Evolutionary conservation across 2,888 invertebrate genomes (phyloP).

Genomic region (Orthosia cruda): DNA sequence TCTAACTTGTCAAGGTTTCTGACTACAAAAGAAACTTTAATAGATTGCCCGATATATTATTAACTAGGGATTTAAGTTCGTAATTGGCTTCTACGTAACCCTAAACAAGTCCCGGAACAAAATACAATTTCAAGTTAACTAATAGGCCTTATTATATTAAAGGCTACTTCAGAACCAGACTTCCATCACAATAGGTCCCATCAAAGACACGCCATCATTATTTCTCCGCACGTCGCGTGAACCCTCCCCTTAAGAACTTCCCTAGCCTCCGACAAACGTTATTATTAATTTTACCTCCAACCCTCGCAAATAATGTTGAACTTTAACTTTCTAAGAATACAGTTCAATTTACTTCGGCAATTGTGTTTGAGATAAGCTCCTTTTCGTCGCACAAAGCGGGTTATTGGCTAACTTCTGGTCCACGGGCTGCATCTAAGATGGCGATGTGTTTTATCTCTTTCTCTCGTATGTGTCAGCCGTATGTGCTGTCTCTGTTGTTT

Average conservation of each 20-base stretch:
- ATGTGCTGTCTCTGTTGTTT: constrained; percentile 80
- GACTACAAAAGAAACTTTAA: constrained; percentile 54
- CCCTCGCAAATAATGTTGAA: constrained; percentile 71
- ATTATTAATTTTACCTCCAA: constrained; percentile 83
- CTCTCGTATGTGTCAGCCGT: constrained; percentile 66
- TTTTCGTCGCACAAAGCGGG: constrained; percentile 77
- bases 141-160: constrained; percentile 82
- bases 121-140: constrained; percentile 77
- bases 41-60: constrained; percentile 31
- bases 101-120: constrained; percentile 68
- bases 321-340: constrained; percentile 75
- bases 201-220: constrained; percentile 84
- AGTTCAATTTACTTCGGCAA: constrained; percentile 78
- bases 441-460: constrained; percentile 83
- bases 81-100: constrained; percentile 65
- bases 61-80: constrained; percentile 50
- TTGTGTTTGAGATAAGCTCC: constrained; percentile 76
- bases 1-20: background rate
- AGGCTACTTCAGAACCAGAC: constrained; percentile 82
- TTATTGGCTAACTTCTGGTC: constrained; percentile 91
- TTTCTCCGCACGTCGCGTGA: constrained; percentile 73
- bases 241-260: constrained; percentile 84
- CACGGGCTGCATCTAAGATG: constrained; percentile 91
- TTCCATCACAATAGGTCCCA: constrained; percentile 77
- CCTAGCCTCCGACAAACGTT: constrained; percentile 79